These are phyloP conservation scores for Eubasilissa splendida DNA, from an alignment of 2,888 invertebrate species.

Conservation along the genomic window DNA sequence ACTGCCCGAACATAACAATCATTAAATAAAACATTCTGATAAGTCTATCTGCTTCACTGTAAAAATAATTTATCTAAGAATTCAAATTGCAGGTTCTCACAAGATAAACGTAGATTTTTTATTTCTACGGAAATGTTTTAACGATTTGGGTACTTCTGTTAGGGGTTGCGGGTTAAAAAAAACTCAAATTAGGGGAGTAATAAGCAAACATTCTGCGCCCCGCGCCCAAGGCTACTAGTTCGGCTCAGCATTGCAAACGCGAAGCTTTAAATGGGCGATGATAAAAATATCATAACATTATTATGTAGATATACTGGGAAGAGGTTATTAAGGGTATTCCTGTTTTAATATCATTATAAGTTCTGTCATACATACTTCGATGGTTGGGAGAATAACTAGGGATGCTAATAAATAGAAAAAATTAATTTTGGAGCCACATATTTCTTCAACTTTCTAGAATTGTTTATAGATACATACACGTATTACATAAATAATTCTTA, in stretches of 20 bases:
- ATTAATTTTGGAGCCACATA: no score
- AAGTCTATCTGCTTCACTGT: no score
- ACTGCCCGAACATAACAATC: no score
- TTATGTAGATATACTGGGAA: conserved; percentile 15
- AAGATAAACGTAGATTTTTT: no score
- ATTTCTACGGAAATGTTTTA: not conserved
- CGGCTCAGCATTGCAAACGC: not conserved
- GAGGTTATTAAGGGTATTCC: conserved; percentile 23
- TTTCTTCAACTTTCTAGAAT: no score
- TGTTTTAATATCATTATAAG: conserved; percentile 40
- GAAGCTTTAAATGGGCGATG: conserved; percentile 22
- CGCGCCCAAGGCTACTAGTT: conserved; percentile 35
- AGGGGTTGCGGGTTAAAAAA: not conserved
- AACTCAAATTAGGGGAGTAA: conserved; percentile 55
- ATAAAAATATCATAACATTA: conserved; percentile 29
- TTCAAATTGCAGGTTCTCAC: no score
- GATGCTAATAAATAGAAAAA: no score
- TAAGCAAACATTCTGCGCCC: conserved; percentile 52
- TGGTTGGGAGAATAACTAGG: conserved; percentile 1
- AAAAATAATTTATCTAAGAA: no score
- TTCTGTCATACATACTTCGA: conserved; percentile 24
- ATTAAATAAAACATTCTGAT: no score
- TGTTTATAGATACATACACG: no score
- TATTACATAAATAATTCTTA: no score
- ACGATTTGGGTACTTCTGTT: conserved; percentile 9